Conservation (phyloP, 2,888 invertebrate genomes). For the Mythimna impura region DNA sequence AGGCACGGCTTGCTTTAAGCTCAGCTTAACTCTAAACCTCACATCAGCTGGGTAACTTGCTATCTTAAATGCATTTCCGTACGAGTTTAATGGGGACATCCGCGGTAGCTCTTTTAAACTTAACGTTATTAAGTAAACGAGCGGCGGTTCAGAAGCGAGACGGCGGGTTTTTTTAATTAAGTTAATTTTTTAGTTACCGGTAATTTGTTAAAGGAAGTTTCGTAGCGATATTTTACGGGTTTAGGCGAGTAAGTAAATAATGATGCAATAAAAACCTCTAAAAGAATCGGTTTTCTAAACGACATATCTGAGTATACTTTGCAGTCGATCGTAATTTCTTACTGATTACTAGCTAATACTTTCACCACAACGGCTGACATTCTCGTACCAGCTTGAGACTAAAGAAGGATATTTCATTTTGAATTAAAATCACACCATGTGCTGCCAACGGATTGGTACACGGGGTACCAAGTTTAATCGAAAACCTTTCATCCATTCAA, state of each 20-base stretch:
- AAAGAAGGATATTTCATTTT: no score
- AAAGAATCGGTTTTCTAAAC: not conserved
- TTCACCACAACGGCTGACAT: not conserved
- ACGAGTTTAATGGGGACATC: constrained; percentile 51
- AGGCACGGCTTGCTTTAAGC: constrained; percentile 54
- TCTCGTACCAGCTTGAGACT: not conserved
- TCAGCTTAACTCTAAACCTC: constrained; percentile 56
- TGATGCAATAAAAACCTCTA: not conserved
- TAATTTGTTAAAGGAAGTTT: constrained; percentile 8
- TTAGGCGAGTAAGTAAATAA: not conserved
- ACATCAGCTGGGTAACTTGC: constrained; percentile 56
- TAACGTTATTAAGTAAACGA: constrained; percentile 41
- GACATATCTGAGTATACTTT: not conserved
- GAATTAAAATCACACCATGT: no score
- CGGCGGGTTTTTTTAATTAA: constrained; percentile 29
- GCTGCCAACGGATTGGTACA: no score
- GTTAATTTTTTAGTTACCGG: constrained; percentile 23
- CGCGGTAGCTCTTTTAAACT: constrained; percentile 46
- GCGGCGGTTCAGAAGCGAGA: constrained; percentile 15
- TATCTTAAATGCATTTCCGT: constrained; percentile 64
- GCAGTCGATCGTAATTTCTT: not conserved
- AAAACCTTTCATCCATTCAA: no score
- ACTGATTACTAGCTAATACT: not conserved
- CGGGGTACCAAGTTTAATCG: no score
- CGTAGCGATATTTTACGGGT: not conserved